Evolutionary conservation across 2,113 vertebrate genomes (phyloP).

Genomic region (Trichechus manatus): DNA sequence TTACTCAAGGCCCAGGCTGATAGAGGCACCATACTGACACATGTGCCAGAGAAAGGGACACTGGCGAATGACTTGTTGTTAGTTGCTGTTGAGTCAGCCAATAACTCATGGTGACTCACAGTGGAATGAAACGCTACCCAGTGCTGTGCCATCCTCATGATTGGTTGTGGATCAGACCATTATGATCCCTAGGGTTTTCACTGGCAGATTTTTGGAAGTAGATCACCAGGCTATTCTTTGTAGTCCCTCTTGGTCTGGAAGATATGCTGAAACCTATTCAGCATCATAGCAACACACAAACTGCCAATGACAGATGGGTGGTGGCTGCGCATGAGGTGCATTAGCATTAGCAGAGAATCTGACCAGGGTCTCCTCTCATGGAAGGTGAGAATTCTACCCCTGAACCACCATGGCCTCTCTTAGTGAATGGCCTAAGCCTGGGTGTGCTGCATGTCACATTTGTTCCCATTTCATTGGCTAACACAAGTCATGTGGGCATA

Average conservation of each 20-base stretch:
- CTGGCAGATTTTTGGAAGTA: neutral
- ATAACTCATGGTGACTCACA: neutral
- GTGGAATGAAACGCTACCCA: neutral
- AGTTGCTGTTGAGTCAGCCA: neutral
- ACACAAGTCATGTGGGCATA: neutral
- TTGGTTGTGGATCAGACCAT: neutral
- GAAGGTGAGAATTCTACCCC: neutral
- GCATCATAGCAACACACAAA: neutral
- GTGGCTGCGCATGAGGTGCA: too few relatives aligned
- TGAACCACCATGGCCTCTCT: neutral
- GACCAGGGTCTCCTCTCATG: neutral
- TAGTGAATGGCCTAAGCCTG: neutral
- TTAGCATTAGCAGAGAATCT: too few relatives aligned
- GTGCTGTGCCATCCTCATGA: neutral
- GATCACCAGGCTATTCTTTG: neutral
- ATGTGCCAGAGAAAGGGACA: neutral
- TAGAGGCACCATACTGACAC: neutral
- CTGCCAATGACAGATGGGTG: neutral
- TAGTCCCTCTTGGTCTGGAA: neutral
- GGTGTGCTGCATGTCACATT: neutral
- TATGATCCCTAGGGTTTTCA: neutral
- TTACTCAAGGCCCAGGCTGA: neutral
- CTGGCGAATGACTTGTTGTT: neutral
- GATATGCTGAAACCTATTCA: neutral
- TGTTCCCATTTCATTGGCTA: neutral